phyloP scores from a whole-genome alignment of 2,113 vertebrate genomes.

The Coregonus clupeaformis region DNA sequence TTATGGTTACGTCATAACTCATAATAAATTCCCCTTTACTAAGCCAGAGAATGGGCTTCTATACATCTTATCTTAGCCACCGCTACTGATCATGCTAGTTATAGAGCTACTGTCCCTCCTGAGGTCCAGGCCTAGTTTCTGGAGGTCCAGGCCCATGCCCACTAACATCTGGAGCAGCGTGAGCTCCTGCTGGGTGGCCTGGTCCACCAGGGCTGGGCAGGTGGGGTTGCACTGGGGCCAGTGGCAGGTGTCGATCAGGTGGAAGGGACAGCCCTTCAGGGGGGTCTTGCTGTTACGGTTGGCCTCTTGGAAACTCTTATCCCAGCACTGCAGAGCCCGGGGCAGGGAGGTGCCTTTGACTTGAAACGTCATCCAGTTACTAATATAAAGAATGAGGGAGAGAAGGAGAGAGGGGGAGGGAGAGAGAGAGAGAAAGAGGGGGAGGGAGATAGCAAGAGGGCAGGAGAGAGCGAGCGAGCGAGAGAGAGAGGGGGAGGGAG shows the following conservation, averaged over 20 bases:
- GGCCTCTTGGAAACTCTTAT: slow-evolving; percentile 76
- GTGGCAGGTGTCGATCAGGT: slow-evolving; percentile 78
- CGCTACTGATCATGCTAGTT: slow-evolving; percentile 71
- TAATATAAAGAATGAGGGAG: slow-evolving; percentile 29
- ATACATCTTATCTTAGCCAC: slow-evolving; percentile 64
- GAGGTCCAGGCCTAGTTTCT: slow-evolving; percentile 71
- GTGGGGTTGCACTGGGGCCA: slow-evolving; percentile 84
- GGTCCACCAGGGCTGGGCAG: slow-evolving; percentile 77
- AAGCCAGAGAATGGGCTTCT: not conserved
- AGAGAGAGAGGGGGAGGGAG: too few species aligned
- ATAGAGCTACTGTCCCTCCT: slow-evolving; percentile 63
- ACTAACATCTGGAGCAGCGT: slow-evolving; percentile 77
- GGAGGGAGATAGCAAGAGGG: not conserved
- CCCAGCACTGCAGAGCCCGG: slow-evolving; percentile 82
- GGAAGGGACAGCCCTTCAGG: slow-evolving; percentile 77
- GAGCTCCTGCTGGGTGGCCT: slow-evolving; percentile 75
- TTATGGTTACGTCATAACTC: slow-evolving; percentile 54
- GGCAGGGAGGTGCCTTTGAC: slow-evolving; percentile 75
- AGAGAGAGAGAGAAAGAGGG: not conserved
- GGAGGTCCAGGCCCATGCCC: slow-evolving; percentile 77
- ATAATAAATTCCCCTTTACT: slow-evolving; percentile 3
- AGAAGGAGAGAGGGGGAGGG: not conserved
- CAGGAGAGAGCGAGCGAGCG: not conserved
- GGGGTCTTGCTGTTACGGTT: slow-evolving; percentile 71
- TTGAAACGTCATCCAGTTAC: slow-evolving; percentile 80